A percentile compares a stretch with the other conserved stretches of the same genome.
These are phyloP conservation scores for Limnothrissa miodon DNA, from an alignment of 2,113 vertebrate genomes.

Conservation along the genomic window DNA sequence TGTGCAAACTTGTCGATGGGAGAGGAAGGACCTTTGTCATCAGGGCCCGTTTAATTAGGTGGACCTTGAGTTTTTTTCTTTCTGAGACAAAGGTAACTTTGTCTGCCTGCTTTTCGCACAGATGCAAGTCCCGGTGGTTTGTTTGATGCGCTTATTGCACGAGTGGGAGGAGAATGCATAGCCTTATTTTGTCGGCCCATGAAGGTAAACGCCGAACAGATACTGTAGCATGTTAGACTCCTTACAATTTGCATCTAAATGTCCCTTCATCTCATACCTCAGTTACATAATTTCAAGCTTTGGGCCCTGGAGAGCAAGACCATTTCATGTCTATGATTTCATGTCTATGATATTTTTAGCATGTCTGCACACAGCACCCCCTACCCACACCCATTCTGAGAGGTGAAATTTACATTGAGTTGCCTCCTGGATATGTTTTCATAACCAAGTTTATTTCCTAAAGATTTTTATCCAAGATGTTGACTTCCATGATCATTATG, in stretches of 20 bases:
- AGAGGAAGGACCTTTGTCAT: constrained; percentile 35
- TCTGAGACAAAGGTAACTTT: not conserved
- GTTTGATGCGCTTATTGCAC: constrained; percentile 18
- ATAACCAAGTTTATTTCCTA: not conserved
- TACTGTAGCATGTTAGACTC: not conserved
- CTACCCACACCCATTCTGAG: too few species aligned
- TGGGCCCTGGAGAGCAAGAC: not conserved
- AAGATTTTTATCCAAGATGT: not conserved
- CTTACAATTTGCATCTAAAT: not conserved
- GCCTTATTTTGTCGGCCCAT: constrained; percentile 25
- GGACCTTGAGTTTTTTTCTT: not conserved
- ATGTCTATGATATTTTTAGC: not conserved
- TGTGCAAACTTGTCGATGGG: constrained; percentile 8
- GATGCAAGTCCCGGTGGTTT: not conserved
- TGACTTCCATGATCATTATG: not conserved
- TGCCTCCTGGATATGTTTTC: not conserved
- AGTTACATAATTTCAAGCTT: not conserved
- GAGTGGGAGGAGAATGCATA: constrained; percentile 9
- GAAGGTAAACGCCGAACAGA: constrained; percentile 18
- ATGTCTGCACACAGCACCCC: too few species aligned
- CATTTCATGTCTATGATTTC: not conserved
- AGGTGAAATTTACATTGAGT: not conserved
- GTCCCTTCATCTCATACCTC: not conserved
- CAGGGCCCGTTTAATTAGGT: constrained; percentile 21
- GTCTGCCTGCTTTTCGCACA: not conserved